Evolutionary conservation across 1,140 invertebrate species (phyloP).

Genomic region (Ylistrum balloti): DNA sequence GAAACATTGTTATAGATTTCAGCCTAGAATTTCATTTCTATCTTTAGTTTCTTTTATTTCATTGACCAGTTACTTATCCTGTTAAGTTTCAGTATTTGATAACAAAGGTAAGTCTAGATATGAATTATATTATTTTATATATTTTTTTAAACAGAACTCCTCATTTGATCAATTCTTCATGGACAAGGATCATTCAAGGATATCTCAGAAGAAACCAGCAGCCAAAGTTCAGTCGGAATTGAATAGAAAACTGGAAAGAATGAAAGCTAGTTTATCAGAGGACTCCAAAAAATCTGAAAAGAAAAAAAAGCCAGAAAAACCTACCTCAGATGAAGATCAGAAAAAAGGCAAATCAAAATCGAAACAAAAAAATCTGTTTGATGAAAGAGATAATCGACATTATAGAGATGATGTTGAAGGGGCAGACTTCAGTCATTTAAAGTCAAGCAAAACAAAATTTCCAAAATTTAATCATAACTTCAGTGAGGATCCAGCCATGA

Average conservation of each 20-base stretch:
- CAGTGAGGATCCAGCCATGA: constrained; percentile 62
- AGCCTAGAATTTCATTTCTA: no score
- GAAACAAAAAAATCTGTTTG: constrained; percentile 63
- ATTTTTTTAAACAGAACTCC: not conserved
- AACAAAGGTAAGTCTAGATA: no score
- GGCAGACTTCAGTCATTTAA: constrained; percentile 44
- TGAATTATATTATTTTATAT: no score
- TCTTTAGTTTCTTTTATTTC: not conserved
- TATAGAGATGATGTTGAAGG: constrained; percentile 64
- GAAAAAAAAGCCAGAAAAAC: not conserved
- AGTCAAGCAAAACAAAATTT: constrained; percentile 52
- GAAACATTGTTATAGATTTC: no score
- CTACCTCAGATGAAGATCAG: constrained; percentile 33
- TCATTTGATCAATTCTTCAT: constrained; percentile 24
- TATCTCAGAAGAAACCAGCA: constrained; percentile 46
- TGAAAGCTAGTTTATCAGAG: not conserved
- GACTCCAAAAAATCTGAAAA: constrained; percentile 49
- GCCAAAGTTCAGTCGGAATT: constrained; percentile 58
- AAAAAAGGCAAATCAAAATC: constrained; percentile 39
- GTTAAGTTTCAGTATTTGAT: no score
- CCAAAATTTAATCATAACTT: constrained; percentile 59
- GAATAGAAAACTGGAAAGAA: constrained; percentile 48
- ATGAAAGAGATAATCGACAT: constrained; percentile 68
- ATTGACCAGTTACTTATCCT: no score
- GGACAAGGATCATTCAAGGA: not conserved